A percentile compares a stretch with the other conserved stretches of the same genome.
These are phyloP conservation scores for Emydoidea blandingii DNA, from an alignment of 2,797 vertebrate species.

Conservation along the genomic window DNA sequence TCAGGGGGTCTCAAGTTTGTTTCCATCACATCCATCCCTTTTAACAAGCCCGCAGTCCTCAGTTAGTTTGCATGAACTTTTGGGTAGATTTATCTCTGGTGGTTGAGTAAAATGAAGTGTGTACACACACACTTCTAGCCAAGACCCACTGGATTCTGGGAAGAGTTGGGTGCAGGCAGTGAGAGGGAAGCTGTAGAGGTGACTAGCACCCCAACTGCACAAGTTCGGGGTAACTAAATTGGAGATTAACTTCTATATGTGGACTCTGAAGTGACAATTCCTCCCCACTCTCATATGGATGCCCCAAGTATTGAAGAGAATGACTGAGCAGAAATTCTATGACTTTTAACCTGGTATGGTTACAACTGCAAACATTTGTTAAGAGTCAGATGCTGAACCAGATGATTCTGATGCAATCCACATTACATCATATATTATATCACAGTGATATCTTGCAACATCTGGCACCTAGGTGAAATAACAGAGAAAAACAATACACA, in stretches of 20 bases:
- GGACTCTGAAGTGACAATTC: not conserved
- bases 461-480: constrained; percentile 27
- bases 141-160: not conserved
- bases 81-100: rapidly evolving
- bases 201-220: not conserved
- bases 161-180: not conserved
- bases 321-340: not conserved
- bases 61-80: not conserved
- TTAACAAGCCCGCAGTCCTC: not conserved
- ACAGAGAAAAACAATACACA: not conserved
- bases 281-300: not conserved
- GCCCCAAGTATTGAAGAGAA: not conserved
- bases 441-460: not conserved
- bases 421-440: constrained; percentile 33
- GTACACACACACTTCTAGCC: not conserved
- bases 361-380: not conserved
- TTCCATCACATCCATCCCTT: not conserved
- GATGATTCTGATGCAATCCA: constrained; percentile 49
- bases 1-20: not conserved
- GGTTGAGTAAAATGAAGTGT: not conserved
- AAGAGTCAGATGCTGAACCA: not conserved
- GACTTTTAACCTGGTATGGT: not conserved
- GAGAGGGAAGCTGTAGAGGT: not conserved
- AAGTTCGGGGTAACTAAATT: not conserved
- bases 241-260: not conserved